Evolutionary conservation across 2,113 vertebrate genomes (phyloP), one percentile per base, ranked within the genome.

Genomic region (Galbula dea): DNA sequence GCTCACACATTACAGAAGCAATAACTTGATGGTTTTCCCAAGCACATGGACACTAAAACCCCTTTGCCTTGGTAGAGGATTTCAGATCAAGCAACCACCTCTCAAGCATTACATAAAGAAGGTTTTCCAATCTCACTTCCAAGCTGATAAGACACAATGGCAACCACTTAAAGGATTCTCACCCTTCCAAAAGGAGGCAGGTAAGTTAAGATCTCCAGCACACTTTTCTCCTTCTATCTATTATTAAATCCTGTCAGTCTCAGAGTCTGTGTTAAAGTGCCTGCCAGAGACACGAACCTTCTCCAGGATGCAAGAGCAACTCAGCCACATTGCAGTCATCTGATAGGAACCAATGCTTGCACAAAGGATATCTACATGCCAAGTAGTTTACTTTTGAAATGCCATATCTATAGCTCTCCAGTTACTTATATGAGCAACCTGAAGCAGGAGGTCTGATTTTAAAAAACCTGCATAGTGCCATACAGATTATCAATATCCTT

Each of bases 321-420:
- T 43, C 29, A 83, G 23, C 21, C 41, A 27, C 1, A 0, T 19
- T 52, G 45, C 46, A 63, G 5, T 24, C 59, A 43, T 13, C 66
- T 51, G 39, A 20, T 1, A 36, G 37, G 89, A 39, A 12, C 8
- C 2, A 3, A 14, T 45, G 57, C 46, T 39, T 46, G 8, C 29
- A 29, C 26, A 71, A 67, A 37, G 32, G 9, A 22, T 41, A 15
- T 34, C n/a, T 63, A 23, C 32, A 1, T 4, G 4, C 45, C 63
- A 43, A 68, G 24, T 24, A 32, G 32, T 65, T 92, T 45, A n/a
- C n/a, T n/a, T n/a, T n/a, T n/a, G n/a, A n/a, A n/a, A n/a, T n/a
- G n/a, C n/a, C 43, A 15, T 6, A 20, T 0, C 0, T 39, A 8
- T 3, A 41, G 3, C 13, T 48, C 62, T 24, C 55, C 7, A 59